These are phyloP conservation scores for Octonoba sinensis DNA, from an alignment of 2,888 invertebrate genomes.

Conservation along the genomic window DNA sequence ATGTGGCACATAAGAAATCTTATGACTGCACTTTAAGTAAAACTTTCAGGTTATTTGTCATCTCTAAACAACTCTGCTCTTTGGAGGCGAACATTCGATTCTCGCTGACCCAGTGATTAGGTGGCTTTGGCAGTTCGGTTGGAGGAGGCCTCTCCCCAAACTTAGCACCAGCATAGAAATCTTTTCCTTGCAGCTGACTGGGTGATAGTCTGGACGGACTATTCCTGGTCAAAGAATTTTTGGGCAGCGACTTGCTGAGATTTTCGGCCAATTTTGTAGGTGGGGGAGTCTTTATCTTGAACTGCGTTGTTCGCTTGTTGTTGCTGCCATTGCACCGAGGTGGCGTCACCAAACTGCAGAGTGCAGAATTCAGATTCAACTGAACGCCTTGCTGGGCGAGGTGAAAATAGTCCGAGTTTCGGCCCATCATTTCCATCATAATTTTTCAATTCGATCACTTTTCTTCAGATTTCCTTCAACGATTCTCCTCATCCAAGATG, in stretches of 20 bases:
- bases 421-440: slow-evolving; percentile 45
- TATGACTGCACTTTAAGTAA: slow-evolving; percentile 63
- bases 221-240: slow-evolving; percentile 32
- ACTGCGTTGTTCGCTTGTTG: slow-evolving; percentile 25
- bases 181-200: slow-evolving; percentile 33
- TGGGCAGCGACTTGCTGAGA: slow-evolving; percentile 36
- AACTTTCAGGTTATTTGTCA: slow-evolving; percentile 60
- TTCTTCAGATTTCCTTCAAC: background rate
- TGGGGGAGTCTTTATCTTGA: slow-evolving; percentile 19
- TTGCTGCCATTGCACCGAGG: slow-evolving; percentile 24
- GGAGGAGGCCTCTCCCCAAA: slow-evolving; percentile 87
- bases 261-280: slow-evolving; percentile 22
- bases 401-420: slow-evolving; percentile 32
- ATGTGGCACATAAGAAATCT: slow-evolving; percentile 43
- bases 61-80: slow-evolving; percentile 50
- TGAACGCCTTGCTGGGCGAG: slow-evolving; percentile 49
- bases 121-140: slow-evolving; percentile 83
- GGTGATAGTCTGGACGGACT: slow-evolving; percentile 63
- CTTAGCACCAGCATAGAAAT: slow-evolving; percentile 79
- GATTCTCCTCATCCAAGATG: background rate
- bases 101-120: slow-evolving; percentile 80
- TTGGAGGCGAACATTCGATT: slow-evolving; percentile 7
- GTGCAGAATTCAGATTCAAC: slow-evolving; percentile 38
- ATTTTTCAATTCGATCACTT: background rate
- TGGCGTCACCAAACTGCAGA: slow-evolving; percentile 46